Evolutionary conservation across 2,113 vertebrate species (phyloP), one percentile per base, ranked within the genome.

Genomic region (Cyanistes caeruleus): DNA sequence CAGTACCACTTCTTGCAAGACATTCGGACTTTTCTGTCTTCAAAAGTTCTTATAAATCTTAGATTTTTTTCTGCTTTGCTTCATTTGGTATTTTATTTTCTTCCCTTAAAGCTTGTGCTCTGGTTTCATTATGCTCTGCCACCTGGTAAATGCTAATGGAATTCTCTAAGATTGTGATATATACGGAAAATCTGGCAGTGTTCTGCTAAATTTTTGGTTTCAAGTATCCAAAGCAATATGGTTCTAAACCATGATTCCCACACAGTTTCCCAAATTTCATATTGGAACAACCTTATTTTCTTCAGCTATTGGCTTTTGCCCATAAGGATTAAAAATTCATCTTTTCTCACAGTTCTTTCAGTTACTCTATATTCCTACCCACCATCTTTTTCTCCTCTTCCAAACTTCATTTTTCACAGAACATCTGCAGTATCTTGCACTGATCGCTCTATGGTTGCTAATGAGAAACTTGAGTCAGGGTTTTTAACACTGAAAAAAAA

Each of bases 321-420:
- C 83, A 77, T 63, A 67, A 74, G 15, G 80, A 95, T 78, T 93
- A 74, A 95, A 92, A 95, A 67, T 51, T 27, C 27, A 48, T 86
- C 55, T 74, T 92, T 96, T 92, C 64, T 95, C 59, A 87, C 76
- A 93, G 60, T 89, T 88, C 74, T 82, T 86, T 90, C 35, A 77
- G 48, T 74, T 74, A 60, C 52, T 92, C 22, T 80, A 5, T 80
- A 81, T 95, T 93, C 83, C 93, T 83, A 84, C 83, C 73, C 89
- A 90, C 64, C 64, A 78, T 46, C 75, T 90, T 88, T 75, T 95
- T 72, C 90, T 81, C 80, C 72, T 86, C 68, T 95, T 77, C 80
- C 68, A 92, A 95, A 84, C 69, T 89, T 80, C 64, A 74, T 48
- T 81, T 93, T 96, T 96, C 93, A 92, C 95, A 96, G 95, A 95